phyloP scores from a whole-genome alignment of 2,113 vertebrate genomes.

The Atractosteus spatula region DNA sequence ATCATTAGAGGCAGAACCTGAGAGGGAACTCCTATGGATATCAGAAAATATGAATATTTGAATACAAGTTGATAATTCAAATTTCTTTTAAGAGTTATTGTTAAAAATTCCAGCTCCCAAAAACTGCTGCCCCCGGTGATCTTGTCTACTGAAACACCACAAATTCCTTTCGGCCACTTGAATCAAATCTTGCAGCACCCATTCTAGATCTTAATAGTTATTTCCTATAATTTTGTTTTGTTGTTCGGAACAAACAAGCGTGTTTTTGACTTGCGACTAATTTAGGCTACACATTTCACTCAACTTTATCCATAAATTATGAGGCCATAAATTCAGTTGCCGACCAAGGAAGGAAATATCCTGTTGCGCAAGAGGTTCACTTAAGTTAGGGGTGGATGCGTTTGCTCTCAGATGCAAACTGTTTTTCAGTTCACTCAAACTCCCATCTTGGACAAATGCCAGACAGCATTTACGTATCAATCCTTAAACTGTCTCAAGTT shows the following conservation, averaged over 20 bases:
- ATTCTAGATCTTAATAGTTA: too few relatives aligned
- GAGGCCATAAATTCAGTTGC: not conserved
- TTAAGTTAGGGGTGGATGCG: not conserved
- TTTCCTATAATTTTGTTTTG: too few relatives aligned
- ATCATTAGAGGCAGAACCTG: not conserved
- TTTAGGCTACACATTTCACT: not conserved
- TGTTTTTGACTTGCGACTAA: too few relatives aligned
- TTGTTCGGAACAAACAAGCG: too few relatives aligned
- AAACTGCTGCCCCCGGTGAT: too few relatives aligned
- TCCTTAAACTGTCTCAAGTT: constrained; percentile 12
- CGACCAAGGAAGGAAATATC: not conserved
- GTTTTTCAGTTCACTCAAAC: constrained; percentile 15
- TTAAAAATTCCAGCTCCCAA: too few relatives aligned
- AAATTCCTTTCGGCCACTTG: not conserved
- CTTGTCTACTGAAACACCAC: not conserved
- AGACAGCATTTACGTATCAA: constrained; percentile 4
- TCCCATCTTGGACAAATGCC: constrained; percentile 17
- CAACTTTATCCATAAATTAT: not conserved
- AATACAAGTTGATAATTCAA: too few relatives aligned
- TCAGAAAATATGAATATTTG: too few relatives aligned
- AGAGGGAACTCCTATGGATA: too few relatives aligned
- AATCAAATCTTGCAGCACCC: too few relatives aligned
- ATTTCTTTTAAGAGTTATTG: too few relatives aligned
- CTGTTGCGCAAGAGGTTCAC: not conserved
- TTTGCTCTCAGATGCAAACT: constrained; percentile 5